Conservation (phyloP, 2,113 vertebrate species). For the Aptenodytes forsteri region DNA sequence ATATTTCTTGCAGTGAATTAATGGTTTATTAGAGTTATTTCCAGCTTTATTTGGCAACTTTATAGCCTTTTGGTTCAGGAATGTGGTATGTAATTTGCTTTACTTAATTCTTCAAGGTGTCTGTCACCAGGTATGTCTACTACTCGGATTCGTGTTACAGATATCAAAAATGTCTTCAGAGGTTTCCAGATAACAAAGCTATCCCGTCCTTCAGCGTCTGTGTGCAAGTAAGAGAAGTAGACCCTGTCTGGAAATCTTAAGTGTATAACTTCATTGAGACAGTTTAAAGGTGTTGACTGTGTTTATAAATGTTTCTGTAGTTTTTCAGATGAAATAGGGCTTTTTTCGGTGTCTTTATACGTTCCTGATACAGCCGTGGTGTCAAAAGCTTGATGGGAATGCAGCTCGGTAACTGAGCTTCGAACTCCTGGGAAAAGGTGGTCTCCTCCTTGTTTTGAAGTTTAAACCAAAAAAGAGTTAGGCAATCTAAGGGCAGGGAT, state of each 20-base stretch:
- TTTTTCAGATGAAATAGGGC: not conserved
- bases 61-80: not conserved
- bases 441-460: not conserved
- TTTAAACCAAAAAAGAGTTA: not conserved
- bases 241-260: not conserved
- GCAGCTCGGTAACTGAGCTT: not conserved
- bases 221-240: not conserved
- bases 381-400: not conserved
- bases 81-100: not conserved
- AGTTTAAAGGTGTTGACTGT: not conserved
- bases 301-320: not conserved
- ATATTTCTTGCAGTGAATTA: not conserved
- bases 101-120: not conserved
- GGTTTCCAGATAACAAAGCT: not conserved
- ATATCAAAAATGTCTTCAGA: not conserved
- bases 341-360: not conserved
- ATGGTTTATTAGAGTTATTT: not conserved
- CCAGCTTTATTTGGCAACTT: not conserved
- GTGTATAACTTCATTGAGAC: not conserved
- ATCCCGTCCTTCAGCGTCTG: not conserved
- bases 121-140: not conserved
- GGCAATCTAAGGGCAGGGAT: not conserved
- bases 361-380: not conserved
- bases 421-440: rapidly evolving
- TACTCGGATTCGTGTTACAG: not conserved